These are phyloP conservation scores for Synergus itoensis DNA, from an alignment of 2,888 invertebrate species.

Conservation along the genomic window DNA sequence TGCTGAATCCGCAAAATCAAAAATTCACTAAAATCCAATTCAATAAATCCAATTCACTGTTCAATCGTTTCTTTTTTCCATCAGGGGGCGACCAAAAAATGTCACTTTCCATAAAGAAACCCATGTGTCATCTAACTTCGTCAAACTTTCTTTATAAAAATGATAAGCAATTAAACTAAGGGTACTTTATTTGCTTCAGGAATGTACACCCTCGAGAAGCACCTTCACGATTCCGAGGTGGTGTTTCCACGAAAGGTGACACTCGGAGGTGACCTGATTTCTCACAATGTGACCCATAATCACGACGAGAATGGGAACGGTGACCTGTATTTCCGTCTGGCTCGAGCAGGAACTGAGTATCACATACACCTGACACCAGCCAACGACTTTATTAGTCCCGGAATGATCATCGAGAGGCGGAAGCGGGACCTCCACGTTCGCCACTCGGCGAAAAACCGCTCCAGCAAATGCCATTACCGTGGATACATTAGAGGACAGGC, in stretches of 20 bases:
- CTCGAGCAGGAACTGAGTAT: conserved; percentile 75
- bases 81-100: too few species aligned
- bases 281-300: conserved; percentile 80
- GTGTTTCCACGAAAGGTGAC: conserved; percentile 83
- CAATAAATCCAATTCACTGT: too few species aligned
- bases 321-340: conserved; percentile 79
- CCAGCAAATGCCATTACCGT: conserved; percentile 87
- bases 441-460: conserved; percentile 72
- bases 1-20: too few species aligned
- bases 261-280: conserved; percentile 80
- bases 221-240: conserved; percentile 80
- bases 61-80: too few species aligned
- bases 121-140: background rate
- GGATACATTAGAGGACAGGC: conserved; percentile 86
- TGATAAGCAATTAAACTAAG: background rate
- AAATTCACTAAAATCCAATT: too few species aligned
- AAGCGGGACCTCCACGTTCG: conserved; percentile 71
- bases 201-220: conserved; percentile 78
- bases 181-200: conserved; percentile 72
- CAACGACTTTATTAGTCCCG: conserved; percentile 75
- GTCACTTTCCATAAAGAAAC: too few species aligned
- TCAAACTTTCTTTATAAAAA: background rate
- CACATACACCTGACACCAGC: conserved; percentile 75
- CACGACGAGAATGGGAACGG: conserved; percentile 72
- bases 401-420: conserved; percentile 86